Percentiles rank a stretch among this genome's conserved stretches.
These are phyloP conservation scores for Tricholaema leucomelas DNA, from an alignment of 2,113 vertebrate genomes.

Conservation along the genomic window DNA sequence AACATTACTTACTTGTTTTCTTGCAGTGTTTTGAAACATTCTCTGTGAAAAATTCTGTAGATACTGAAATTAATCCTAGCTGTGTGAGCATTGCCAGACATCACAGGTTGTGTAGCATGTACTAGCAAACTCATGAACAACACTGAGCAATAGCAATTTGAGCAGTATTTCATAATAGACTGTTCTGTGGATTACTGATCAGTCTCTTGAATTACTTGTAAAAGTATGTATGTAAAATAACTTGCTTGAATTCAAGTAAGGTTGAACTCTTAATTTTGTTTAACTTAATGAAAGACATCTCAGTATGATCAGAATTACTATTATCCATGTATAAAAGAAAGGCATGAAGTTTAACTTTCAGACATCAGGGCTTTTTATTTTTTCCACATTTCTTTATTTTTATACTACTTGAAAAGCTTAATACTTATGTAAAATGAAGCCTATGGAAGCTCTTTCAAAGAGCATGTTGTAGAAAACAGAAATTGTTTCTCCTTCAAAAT, in stretches of 20 bases:
- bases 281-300: not conserved
- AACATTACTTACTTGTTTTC: not conserved
- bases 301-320: not conserved
- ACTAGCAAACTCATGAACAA: not conserved
- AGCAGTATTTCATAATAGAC: not conserved
- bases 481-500: not conserved
- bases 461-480: not conserved
- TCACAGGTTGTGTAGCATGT: not conserved
- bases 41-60: not conserved
- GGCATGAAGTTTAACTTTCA: not conserved
- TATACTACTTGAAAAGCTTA: not conserved
- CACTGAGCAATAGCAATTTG: not conserved
- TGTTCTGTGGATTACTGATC: not conserved
- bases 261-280: not conserved
- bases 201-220: not conserved
- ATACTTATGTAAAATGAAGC: not conserved
- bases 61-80: not conserved
- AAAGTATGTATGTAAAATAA: not conserved
- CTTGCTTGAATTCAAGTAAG: not conserved
- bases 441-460: not conserved
- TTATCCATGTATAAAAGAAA: not conserved
- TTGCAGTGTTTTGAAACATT: not conserved
- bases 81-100: not conserved
- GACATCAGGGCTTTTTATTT: not conserved
- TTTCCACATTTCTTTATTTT: not conserved